Percentiles rank a stretch among this genome's conserved stretches.
Conservation (phyloP, 1,140 invertebrate genomes). For the Mercenaria mercenaria region DNA sequence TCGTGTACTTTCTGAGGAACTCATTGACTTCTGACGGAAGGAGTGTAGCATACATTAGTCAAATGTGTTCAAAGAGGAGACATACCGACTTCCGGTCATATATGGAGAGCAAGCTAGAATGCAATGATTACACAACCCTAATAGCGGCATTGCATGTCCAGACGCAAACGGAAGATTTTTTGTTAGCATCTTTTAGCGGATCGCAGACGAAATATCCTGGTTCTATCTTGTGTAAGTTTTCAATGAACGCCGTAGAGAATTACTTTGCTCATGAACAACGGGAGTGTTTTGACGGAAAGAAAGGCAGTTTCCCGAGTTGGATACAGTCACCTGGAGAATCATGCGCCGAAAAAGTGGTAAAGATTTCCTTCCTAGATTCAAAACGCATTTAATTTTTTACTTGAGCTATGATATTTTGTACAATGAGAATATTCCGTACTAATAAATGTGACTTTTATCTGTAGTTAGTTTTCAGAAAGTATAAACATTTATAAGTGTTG, state of each 20-base stretch:
- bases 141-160: not conserved
- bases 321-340: not conserved
- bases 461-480: too few relatives aligned
- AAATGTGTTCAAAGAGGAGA: not conserved
- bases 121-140: conserved; percentile 15
- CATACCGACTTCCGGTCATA: conserved; percentile 27
- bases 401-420: too few relatives aligned
- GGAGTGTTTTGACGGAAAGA: not conserved
- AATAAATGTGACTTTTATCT: too few relatives aligned
- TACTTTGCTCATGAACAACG: not conserved
- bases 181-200: not conserved
- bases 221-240: not conserved
- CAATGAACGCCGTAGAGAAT: not conserved
- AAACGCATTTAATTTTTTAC: too few relatives aligned
- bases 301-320: not conserved
- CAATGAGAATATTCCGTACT: too few relatives aligned
- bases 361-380: too few relatives aligned
- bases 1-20: conserved; percentile 20
- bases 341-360: not conserved
- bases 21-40: not conserved
- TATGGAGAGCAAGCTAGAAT: conserved; percentile 26
- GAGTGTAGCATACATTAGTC: conserved; percentile 9
- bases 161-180: not conserved
- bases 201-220: not conserved
- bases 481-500: too few relatives aligned